Conservation (phyloP, 2,888 invertebrate species). For the Aphrophora alni region DNA sequence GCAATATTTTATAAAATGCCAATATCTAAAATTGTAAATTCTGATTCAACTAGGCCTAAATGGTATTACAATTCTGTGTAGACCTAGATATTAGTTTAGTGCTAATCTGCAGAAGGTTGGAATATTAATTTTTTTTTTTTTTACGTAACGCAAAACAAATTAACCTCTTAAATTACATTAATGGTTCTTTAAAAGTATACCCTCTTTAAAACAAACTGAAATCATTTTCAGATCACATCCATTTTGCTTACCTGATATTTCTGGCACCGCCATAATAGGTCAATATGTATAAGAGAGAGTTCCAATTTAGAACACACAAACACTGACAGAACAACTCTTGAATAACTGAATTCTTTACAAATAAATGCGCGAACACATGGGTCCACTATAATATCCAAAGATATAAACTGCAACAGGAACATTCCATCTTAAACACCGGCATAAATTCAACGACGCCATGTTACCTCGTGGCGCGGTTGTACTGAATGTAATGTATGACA, state of each 20-base stretch:
- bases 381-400: neutral
- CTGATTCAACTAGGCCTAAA: no score
- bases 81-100: no score
- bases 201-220: no score
- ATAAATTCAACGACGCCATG: neutral
- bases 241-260: neutral
- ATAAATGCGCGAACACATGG: neutral
- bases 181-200: no score
- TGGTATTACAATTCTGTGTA: no score
- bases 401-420: neutral
- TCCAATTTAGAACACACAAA: neutral
- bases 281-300: neutral
- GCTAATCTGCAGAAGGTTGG: no score
- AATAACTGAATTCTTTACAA: neutral
- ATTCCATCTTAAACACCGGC: neutral
- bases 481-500: neutral
- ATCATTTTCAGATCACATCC: no score
- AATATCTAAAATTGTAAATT: no score
- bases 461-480: neutral
- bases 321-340: neutral
- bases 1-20: no score
- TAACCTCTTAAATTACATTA: no score
- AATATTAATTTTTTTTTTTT: no score
- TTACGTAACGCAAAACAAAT: no score
- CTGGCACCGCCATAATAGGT: neutral